phyloP scores from a whole-genome alignment of 1,140 invertebrate genomes.

The Pararge aegeria region DNA sequence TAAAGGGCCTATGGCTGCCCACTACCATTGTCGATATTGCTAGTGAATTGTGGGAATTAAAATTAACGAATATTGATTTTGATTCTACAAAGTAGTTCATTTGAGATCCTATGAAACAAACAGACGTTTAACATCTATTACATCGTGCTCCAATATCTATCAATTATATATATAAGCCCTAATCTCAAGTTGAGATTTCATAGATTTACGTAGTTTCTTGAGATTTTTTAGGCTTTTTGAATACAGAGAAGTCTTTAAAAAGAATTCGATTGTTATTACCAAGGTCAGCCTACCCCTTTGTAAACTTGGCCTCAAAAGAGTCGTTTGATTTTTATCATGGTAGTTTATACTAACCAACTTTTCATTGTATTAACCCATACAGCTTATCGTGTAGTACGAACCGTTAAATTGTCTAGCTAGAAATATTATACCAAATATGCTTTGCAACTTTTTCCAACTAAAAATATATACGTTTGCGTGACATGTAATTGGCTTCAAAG shows the following conservation, averaged over 20 bases:
- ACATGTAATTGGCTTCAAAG: conserved; percentile 10
- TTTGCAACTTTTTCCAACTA: conserved; percentile 1
- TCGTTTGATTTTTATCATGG: conserved; percentile 13
- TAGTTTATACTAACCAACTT: conserved; percentile 1
- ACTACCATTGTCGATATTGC: background rate
- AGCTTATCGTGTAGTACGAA: background rate
- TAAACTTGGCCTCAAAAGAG: conserved; percentile 3
- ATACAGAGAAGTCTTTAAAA: conserved; percentile 7
- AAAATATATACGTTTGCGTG: conserved; percentile 9
- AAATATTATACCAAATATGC: background rate
- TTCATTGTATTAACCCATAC: conserved; percentile 1
- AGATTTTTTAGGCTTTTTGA: too few relatives aligned
- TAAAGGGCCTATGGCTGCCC: background rate
- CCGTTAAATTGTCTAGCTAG: background rate
- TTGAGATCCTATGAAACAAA: background rate
- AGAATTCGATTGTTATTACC: conserved; percentile 4
- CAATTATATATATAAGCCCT: too few relatives aligned
- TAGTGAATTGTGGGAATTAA: background rate
- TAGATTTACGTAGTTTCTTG: too few relatives aligned
- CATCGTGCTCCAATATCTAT: too few relatives aligned
- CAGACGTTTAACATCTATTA: too few relatives aligned
- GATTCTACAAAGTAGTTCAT: background rate
- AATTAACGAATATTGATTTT: background rate
- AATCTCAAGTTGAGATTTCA: too few relatives aligned
- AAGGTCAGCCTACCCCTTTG: conserved; percentile 14